Conservation (phyloP, 2,888 invertebrate species). For the Trilocha varians region DNA sequence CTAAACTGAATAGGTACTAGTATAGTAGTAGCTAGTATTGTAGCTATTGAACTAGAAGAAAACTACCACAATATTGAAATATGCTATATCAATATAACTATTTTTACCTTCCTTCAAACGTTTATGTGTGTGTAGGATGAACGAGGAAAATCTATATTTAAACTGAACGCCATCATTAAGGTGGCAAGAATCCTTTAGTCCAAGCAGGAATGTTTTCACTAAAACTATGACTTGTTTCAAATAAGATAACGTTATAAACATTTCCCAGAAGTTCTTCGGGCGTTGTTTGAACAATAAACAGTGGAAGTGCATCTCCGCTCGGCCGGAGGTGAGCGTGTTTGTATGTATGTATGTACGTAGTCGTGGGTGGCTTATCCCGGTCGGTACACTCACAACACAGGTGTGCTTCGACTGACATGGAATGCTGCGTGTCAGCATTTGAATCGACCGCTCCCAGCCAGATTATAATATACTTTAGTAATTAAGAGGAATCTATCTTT, state of each 20-base stretch:
- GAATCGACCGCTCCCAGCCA: conserved; percentile 3
- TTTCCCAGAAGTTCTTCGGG: not conserved
- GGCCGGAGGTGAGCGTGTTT: conserved; percentile 17
- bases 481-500: too few species aligned
- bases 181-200: too few species aligned
- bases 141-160: too few species aligned
- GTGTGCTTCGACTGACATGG: conserved; percentile 25
- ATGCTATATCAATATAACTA: too few species aligned
- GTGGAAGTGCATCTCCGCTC: conserved; percentile 5
- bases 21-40: too few species aligned
- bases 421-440: conserved; percentile 24
- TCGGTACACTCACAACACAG: conserved; percentile 12
- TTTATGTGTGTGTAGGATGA: too few species aligned
- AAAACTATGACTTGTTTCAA: not conserved
- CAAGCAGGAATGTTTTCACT: not conserved
- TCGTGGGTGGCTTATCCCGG: conserved; percentile 34
- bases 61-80: too few species aligned
- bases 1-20: too few species aligned
- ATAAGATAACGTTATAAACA: not conserved
- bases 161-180: too few species aligned
- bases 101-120: too few species aligned
- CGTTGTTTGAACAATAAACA: conserved; percentile 10
- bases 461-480: not conserved
- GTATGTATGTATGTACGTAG: too few species aligned
- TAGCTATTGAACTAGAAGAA: too few species aligned